phyloP scores from a whole-genome alignment of 37 sponge, comb jelly and placozoan species.

The Haliclona indistincta region DNA sequence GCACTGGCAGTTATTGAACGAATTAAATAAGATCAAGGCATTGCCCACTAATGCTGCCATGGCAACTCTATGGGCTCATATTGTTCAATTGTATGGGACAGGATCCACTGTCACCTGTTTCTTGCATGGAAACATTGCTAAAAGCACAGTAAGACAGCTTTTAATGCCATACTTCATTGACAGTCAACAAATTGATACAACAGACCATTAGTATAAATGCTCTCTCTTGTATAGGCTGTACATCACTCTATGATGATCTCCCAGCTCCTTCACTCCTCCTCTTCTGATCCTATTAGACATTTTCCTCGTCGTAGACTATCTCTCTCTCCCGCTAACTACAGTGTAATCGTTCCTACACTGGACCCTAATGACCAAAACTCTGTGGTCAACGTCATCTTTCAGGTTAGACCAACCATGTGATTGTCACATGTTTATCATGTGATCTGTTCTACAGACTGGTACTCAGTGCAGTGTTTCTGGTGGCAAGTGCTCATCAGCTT shows the following conservation, averaged over 20 bases:
- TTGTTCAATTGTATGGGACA: constrained; percentile 1
- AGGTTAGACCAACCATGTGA: constrained; percentile 25
- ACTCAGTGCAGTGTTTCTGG: neutral
- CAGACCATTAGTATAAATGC: neutral
- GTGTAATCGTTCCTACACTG: constrained; percentile 40
- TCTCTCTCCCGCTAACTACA: constrained; percentile 28
- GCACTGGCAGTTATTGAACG: constrained; percentile 27
- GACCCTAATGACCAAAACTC: constrained; percentile 75
- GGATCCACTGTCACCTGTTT: constrained; percentile 37
- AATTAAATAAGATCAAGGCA: neutral
- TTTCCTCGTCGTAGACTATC: neutral
- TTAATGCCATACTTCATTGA: neutral
- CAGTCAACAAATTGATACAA: neutral
- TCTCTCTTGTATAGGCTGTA: neutral
- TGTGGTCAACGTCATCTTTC: constrained; percentile 54
- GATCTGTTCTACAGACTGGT: neutral
- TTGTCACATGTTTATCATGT: neutral
- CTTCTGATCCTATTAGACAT: constrained; percentile 2
- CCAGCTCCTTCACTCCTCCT: constrained; percentile 5
- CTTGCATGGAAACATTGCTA: constrained; percentile 54
- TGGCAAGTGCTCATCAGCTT: neutral
- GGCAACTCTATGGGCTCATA: neutral
- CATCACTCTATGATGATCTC: too few relatives aligned
- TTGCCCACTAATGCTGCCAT: too few relatives aligned
- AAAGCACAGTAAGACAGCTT: neutral